Base-by-base conservation (phyloP, 2,888 invertebrate species). In the Plagodis dolabraria region DNA sequence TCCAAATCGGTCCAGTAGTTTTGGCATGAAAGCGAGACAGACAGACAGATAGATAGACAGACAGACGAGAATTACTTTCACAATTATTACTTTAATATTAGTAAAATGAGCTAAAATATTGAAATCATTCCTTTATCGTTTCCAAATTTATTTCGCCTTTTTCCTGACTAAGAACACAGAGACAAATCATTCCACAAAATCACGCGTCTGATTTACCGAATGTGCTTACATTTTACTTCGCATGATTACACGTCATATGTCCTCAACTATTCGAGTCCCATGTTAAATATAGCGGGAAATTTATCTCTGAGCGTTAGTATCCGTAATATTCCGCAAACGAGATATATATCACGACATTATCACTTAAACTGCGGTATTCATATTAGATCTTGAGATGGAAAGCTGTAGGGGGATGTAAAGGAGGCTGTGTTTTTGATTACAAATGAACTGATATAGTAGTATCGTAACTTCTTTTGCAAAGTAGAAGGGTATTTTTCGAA, bases 281-380 rank as follows among this genome's bases (percentile, higher is more conserved):
- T 38, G 40, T 40, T 35, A 46, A 57, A 57, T 57, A 51, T 57
- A 11, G 50, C 40, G 38, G 44, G 47, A 53, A 58, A 58, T 58
- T 53, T 58, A 48, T 58, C 53, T 58, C 53, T 47, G 49, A 46
- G 49, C 49, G 49, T 22, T 47, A 47, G 45, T 50, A 36, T 46
- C 12, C 42, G 53, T 35, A 58, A 58, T 58, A 58, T 58, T 12
- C 10, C 43, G 57, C 33, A 58, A 58, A 58, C 47, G 53, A 47
- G 44, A 44, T 22, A 57, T 57, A 51, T 33, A 49, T 58, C 47
- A 45, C 12, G 46, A 35, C 33, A 51, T 57, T 57, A 57, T 51
- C 50, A 47, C 51, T 33, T 45, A 33, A 45, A 33, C 22, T 33
- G 33, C 12, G 45, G 45, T 45, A 22, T 45, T 45, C 9, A 45